phyloP scores from a whole-genome alignment of 2,113 vertebrate genomes.

The Epinephelus moara region DNA sequence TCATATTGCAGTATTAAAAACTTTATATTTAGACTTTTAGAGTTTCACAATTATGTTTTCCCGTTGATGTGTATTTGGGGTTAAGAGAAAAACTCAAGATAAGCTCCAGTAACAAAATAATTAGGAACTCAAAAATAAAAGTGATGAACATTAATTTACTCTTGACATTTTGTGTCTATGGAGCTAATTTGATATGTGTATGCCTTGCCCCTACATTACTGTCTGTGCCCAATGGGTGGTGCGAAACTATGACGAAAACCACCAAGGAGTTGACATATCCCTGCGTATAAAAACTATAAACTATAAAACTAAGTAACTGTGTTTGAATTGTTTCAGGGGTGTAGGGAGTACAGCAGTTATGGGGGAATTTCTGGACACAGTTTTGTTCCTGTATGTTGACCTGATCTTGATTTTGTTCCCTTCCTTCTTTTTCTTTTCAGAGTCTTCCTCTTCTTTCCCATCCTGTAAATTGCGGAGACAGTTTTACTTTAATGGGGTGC shows the following conservation, averaged over 20 bases:
- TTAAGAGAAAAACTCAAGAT: not conserved
- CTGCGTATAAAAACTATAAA: slow-evolving; percentile 37
- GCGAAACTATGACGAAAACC: slow-evolving; percentile 16
- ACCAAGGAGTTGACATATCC: not conserved
- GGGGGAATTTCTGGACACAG: slow-evolving; percentile 6
- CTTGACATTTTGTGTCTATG: not conserved
- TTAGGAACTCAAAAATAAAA: not conserved
- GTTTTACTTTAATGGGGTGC: slow-evolving; percentile 65
- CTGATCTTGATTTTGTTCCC: slow-evolving; percentile 4
- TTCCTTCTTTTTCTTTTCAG: not conserved
- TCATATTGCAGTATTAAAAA: too few species aligned
- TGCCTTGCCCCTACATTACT: not conserved
- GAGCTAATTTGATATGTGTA: not conserved
- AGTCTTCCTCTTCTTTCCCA: slow-evolving; percentile 19
- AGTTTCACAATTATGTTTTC: too few species aligned
- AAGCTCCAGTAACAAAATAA: not conserved
- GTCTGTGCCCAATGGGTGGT: slow-evolving; percentile 8
- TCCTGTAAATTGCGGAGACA: slow-evolving; percentile 56
- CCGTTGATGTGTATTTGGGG: too few species aligned
- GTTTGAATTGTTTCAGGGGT: not conserved
- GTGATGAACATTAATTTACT: not conserved
- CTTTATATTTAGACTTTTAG: too few species aligned
- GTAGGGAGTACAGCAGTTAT: slow-evolving; percentile 26
- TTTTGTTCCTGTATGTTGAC: not conserved
- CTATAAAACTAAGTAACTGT: not conserved